Evolutionary conservation across 2,113 vertebrate species (phyloP).

Genomic region (rat (Rattus norvegicus)): DNA sequence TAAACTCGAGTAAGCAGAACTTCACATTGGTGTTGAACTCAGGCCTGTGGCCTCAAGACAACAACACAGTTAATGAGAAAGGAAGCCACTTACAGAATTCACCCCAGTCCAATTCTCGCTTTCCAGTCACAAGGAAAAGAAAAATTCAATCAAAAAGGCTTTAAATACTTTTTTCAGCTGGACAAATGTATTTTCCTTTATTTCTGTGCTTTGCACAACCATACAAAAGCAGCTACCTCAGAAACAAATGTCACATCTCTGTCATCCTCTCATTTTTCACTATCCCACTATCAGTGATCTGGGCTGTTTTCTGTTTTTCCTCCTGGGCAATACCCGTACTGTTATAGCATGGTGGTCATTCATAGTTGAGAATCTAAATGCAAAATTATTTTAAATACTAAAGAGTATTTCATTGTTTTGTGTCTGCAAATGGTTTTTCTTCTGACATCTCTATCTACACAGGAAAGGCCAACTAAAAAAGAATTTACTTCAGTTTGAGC

Average conservation of each 20-base stretch:
- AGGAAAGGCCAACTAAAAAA: background rate
- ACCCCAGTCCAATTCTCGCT: background rate
- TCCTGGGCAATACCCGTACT: background rate
- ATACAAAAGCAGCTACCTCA: background rate
- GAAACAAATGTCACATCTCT: background rate
- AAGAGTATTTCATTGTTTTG: background rate
- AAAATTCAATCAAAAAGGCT: conserved; percentile 45
- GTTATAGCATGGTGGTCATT: background rate
- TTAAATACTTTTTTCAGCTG: conserved; percentile 3
- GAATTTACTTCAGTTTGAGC: conserved; percentile 25
- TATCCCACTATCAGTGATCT: fast-evolving
- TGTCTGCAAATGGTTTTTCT: background rate
- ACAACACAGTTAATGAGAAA: conserved; percentile 28
- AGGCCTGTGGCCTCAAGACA: background rate
- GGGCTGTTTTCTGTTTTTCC: background rate
- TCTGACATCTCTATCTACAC: background rate
- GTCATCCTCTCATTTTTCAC: background rate
- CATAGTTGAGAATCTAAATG: background rate
- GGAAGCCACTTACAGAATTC: conserved; percentile 37
- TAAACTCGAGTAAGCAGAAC: conserved; percentile 18
- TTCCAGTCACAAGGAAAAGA: conserved; percentile 35
- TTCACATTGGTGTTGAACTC: background rate
- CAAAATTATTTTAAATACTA: background rate
- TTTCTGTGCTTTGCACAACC: conserved; percentile 5
- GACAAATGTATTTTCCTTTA: conserved; percentile 4